A percentile compares a stretch with the other conserved stretches of the same genome.
phyloP scores from a whole-genome alignment of 2,113 vertebrate species.

The Rhombomys opimus region DNA sequence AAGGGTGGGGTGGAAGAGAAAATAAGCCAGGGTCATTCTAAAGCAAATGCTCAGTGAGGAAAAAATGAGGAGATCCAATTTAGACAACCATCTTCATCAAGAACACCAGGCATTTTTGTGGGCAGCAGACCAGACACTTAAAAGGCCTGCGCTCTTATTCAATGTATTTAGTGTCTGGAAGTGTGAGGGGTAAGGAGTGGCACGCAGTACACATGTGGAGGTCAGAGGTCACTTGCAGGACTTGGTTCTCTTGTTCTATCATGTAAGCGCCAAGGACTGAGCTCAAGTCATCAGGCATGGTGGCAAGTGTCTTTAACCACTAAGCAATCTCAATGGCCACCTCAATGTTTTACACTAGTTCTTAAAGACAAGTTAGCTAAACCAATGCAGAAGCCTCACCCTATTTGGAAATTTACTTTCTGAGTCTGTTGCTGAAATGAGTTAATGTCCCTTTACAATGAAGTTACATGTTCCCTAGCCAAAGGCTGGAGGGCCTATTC shows the following conservation, averaged over 20 bases:
- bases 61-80: conserved; percentile 11
- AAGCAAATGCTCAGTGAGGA: conserved; percentile 43
- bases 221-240: background rate
- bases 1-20: background rate
- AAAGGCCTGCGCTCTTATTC: background rate
- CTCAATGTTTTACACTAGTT: background rate
- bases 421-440: conserved; percentile 42
- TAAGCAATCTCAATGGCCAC: background rate
- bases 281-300: background rate
- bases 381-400: background rate
- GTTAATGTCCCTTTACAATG: conserved; percentile 41
- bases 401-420: background rate
- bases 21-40: conserved; percentile 14
- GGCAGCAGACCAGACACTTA: background rate
- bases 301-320: background rate
- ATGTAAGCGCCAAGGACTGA: background rate
- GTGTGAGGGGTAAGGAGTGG: background rate
- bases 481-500: background rate
- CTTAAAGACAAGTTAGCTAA: conserved; percentile 54
- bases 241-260: background rate
- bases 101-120: conserved; percentile 20
- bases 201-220: background rate
- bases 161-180: background rate
- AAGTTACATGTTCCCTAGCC: conserved; percentile 23
- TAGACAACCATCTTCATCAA: background rate